Evolutionary conservation across 2,888 invertebrate species (phyloP).

Genomic region (Polyommatus iphigenia): DNA sequence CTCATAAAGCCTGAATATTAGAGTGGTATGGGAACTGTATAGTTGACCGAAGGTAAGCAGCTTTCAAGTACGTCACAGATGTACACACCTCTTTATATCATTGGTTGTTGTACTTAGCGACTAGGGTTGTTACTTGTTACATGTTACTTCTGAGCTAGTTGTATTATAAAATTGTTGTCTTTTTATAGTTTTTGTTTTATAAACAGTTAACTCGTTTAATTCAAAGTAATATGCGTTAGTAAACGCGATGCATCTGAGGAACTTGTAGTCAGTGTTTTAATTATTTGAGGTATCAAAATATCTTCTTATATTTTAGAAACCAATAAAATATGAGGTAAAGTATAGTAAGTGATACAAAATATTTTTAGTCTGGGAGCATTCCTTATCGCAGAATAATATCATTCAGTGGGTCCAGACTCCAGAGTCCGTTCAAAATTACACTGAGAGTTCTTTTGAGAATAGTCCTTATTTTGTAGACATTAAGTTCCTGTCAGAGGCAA

Average conservation of each 20-base stretch:
- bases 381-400: neutral
- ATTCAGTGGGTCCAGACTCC: neutral
- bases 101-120: constrained; percentile 1
- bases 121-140: neutral
- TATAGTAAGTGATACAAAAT: neutral
- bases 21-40: constrained; percentile 48
- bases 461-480: neutral
- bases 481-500: neutral
- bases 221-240: too few species aligned
- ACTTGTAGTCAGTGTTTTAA: too few species aligned
- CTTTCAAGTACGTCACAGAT: constrained; percentile 53
- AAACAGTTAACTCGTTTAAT: too few species aligned
- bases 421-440: neutral
- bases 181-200: too few species aligned
- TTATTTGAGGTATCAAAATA: too few species aligned
- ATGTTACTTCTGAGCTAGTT: neutral
- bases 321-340: neutral
- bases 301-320: too few species aligned
- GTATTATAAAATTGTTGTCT: too few species aligned
- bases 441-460: neutral
- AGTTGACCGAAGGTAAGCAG: constrained; percentile 67
- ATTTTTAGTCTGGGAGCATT: neutral
- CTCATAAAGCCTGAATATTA: constrained; percentile 27
- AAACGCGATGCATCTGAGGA: too few species aligned
- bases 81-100: constrained; percentile 48